These are phyloP conservation scores for Biston betularia DNA, from an alignment of 2,888 invertebrate genomes.

Conservation along the genomic window DNA sequence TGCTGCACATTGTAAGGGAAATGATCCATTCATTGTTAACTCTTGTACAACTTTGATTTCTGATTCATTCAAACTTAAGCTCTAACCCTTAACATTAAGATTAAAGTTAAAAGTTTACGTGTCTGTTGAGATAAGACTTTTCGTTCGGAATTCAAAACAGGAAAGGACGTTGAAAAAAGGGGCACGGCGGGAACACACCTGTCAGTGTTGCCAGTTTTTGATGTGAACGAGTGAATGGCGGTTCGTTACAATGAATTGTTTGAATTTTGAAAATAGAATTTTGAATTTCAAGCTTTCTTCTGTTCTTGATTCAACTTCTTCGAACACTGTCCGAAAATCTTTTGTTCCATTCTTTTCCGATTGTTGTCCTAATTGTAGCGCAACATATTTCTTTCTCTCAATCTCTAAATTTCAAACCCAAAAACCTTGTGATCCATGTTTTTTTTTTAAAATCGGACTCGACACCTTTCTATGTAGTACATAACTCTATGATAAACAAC, in stretches of 20 bases:
- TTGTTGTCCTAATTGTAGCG: conserved; percentile 36
- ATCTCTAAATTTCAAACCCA: background rate
- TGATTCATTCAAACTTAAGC: conserved; percentile 51
- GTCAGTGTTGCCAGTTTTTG: conserved; percentile 85
- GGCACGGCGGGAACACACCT: conserved; percentile 85
- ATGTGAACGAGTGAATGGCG: conserved; percentile 81
- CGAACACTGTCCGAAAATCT: conserved; percentile 28
- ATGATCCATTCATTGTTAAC: conserved; percentile 82
- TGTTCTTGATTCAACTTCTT: conserved; percentile 36
- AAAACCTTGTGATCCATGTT: background rate
- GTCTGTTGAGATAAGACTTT: conserved; percentile 51
- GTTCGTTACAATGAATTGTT: conserved; percentile 69
- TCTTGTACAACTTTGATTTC: conserved; percentile 63
- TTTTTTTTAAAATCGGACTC: background rate
- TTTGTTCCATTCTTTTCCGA: conserved; percentile 11
- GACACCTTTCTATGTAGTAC: too few species aligned
- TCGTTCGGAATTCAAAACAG: conserved; percentile 55
- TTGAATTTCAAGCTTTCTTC: conserved; percentile 26
- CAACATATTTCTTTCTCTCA: conserved; percentile 23
- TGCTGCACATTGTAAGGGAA: conserved; percentile 82
- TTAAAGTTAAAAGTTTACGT: conserved; percentile 11
- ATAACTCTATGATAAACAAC: too few species aligned
- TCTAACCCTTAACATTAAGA: conserved; percentile 15
- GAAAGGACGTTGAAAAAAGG: conserved; percentile 86
- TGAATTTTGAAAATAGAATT: conserved; percentile 59